phyloP scores from a whole-genome alignment of 1,140 invertebrate genomes.

The Schmidtea mediterranea region DNA sequence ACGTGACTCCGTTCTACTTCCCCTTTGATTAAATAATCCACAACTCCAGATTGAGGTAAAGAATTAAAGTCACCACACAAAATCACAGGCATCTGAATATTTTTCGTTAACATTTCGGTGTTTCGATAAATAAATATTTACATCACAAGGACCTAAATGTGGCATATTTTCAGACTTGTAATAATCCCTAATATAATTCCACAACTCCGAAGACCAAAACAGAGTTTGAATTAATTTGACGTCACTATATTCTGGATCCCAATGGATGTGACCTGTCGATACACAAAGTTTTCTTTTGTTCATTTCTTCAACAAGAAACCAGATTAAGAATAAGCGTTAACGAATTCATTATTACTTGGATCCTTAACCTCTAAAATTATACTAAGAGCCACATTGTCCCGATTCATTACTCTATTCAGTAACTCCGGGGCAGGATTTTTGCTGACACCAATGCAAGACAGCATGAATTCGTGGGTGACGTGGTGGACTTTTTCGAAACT shows the following conservation, averaged over 20 bases:
- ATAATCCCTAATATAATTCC: constrained; percentile 19
- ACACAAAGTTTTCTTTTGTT: constrained; percentile 38
- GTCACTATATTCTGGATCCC: constrained; percentile 98
- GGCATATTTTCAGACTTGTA: neutral
- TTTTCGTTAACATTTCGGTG: constrained; percentile 8
- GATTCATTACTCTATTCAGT: constrained; percentile 95
- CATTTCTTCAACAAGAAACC: neutral
- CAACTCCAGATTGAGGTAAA: constrained; percentile 79
- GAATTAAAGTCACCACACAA: constrained; percentile 97
- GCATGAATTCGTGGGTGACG: constrained; percentile 2
- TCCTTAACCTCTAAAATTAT: constrained; percentile 74
- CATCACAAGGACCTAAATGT: constrained; percentile 1
- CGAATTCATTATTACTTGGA: neutral
- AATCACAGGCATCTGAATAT: constrained; percentile 47
- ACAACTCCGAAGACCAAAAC: constrained; percentile 76
- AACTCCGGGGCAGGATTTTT: constrained; percentile 52
- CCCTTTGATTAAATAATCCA: constrained; percentile 70
- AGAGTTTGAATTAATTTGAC: constrained; percentile 99
- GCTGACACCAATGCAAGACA: constrained; percentile 3
- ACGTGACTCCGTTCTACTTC: constrained; percentile 59
- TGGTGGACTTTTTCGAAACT: neutral
- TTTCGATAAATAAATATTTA: constrained; percentile 1
- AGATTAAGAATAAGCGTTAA: no score
- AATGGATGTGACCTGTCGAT: constrained; percentile 92
- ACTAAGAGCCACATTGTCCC: constrained; percentile 89